Base-by-base conservation (phyloP, 2,113 vertebrate genomes). In the Hippocampus barbouri region DNA sequence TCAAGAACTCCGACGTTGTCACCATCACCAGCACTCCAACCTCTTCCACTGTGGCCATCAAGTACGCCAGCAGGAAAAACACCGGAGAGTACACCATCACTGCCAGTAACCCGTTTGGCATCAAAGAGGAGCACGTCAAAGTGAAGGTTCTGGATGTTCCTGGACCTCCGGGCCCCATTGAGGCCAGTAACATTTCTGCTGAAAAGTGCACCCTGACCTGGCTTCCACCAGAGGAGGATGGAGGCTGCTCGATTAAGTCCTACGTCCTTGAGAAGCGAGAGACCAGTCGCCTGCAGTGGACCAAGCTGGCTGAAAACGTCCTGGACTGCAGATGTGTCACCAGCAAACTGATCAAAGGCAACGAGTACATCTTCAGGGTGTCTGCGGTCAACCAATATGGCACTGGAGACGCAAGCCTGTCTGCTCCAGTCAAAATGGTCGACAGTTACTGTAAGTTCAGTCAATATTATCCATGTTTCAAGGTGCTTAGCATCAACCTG, bases 221-320 rank as follows among this genome's bases (percentile, higher is more conserved):
- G 97, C 93, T 95, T 82, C 96, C 97, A 79, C 97, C 97, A 75
- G 87, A 94, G 70, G 96, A 99, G 92, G 97, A 99, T 74, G 97
- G 97, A 21, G 97, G 97, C 75, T 94, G 92, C 73, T 86, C 94
- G 41, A 93, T 99, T 79, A 98, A 97, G 83, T 98, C 94, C 27
- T 99, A 99, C 41, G 85, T 92, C 65, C 93, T 99, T 40, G 97
- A 99, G 90, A 99, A 99, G 91, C 95, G 97, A 91, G 97, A 99
- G 91, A 99, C 97, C 27, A 97, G 97, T 63, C 94, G 97, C 54
- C 93, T 99, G 61, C 94, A 98, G 79, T 99, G 97, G 97, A 99
- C 97, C 69, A 90, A 96, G 81, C 86, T 99, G 69, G 93, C 96
- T 64, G 97, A 98, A 89, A 94, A 97, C 76, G 82, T 99, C 60